phyloP scores from a whole-genome alignment of 1,140 invertebrate species.

The Heliconius melpomene region DNA sequence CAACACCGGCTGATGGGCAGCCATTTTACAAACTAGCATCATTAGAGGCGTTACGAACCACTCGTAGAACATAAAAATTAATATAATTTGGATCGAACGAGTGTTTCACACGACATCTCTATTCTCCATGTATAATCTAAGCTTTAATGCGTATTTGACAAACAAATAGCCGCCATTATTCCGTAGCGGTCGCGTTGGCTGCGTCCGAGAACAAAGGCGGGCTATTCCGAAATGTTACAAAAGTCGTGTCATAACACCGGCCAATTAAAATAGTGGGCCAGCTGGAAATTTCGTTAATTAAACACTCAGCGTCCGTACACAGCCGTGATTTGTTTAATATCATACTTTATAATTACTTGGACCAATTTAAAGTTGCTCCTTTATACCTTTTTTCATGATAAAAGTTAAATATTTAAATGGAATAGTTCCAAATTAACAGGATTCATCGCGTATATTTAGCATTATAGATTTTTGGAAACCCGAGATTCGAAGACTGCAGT shows the following conservation, averaged over 20 bases:
- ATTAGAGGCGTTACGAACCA: slow-evolving; percentile 59
- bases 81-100: slow-evolving; percentile 68
- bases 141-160: slow-evolving; percentile 76
- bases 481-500: too few relatives aligned
- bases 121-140: slow-evolving; percentile 60
- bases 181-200: slow-evolving; percentile 48
- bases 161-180: slow-evolving; percentile 69
- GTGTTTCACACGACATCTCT: slow-evolving; percentile 77
- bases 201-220: slow-evolving; percentile 69
- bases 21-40: slow-evolving; percentile 49
- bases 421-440: too few relatives aligned
- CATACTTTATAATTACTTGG: slow-evolving; percentile 33
- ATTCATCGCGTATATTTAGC: too few relatives aligned
- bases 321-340: slow-evolving; percentile 61
- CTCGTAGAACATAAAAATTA: slow-evolving; percentile 60
- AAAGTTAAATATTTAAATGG: not conserved
- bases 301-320: slow-evolving; percentile 60
- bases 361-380: slow-evolving; percentile 9
- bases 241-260: slow-evolving; percentile 71
- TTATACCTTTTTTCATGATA: not conserved
- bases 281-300: slow-evolving; percentile 77
- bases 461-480: too few relatives aligned
- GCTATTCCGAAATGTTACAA: slow-evolving; percentile 76
- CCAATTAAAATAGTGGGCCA: slow-evolving; percentile 78
- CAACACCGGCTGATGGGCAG: slow-evolving; percentile 54